Conservation (phyloP, 1,140 invertebrate genomes). For the Drosophila ogumai region DNA sequence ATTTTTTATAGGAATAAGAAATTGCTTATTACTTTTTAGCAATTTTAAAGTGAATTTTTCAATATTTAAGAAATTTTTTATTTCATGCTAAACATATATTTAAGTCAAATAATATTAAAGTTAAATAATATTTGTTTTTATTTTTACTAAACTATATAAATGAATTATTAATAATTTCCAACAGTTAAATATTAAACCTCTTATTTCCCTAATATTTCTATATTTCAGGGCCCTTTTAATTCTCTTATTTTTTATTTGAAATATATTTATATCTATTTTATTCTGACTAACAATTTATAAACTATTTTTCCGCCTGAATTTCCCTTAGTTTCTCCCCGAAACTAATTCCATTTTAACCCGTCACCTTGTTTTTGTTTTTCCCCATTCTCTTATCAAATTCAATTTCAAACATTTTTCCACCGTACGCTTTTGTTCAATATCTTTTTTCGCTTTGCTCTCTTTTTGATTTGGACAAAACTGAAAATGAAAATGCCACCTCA, state of each 20-base stretch:
- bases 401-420: constrained; percentile 77
- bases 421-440: constrained; percentile 75
- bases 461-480: constrained; percentile 25
- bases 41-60: neutral
- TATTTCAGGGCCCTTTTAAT: neutral
- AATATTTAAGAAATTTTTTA: neutral
- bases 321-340: neutral
- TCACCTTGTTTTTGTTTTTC: constrained; percentile 31
- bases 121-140: too few species aligned
- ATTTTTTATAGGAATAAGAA: neutral
- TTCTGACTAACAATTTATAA: neutral
- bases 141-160: too few species aligned
- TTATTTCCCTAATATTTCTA: neutral
- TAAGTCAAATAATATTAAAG: neutral
- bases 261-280: neutral
- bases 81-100: neutral
- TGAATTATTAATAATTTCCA: too few species aligned
- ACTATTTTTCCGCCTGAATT: constrained; percentile 13
- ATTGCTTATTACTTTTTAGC: too few species aligned
- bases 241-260: neutral
- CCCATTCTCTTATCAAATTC: constrained; percentile 73
- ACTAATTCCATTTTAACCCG: constrained; percentile 31
- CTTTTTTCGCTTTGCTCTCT: constrained; percentile 36
- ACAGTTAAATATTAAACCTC: neutral
- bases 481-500: constrained; percentile 16